phyloP scores from a whole-genome alignment of 2,797 vertebrate genomes.

The Darevskia mixta region DNA sequence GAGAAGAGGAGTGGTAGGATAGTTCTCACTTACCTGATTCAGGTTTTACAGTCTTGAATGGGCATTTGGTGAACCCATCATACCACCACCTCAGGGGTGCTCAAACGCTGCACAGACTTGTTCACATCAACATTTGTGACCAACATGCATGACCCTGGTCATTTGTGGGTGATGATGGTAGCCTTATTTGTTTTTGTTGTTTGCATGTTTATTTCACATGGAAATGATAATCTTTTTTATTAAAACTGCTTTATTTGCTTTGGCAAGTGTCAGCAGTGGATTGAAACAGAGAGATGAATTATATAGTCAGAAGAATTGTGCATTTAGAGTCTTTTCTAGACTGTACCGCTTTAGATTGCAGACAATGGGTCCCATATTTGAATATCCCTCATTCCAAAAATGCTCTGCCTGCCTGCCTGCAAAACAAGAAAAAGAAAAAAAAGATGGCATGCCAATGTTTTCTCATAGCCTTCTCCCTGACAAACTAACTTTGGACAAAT shows the following conservation, averaged over 20 bases:
- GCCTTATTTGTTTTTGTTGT: not conserved
- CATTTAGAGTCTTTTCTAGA: not conserved
- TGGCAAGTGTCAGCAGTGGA: too few relatives aligned
- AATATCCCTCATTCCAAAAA: not conserved
- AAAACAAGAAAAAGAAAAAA: too few relatives aligned
- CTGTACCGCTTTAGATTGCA: not conserved
- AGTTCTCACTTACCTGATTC: not conserved
- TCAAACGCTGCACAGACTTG: not conserved
- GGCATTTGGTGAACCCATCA: not conserved
- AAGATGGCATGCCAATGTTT: not conserved
- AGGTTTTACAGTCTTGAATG: not conserved
- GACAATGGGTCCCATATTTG: not conserved
- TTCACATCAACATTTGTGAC: not conserved
- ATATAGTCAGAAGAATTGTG: not conserved
- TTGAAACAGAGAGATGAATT: not conserved
- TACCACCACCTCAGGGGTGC: not conserved
- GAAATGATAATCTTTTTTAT: too few relatives aligned
- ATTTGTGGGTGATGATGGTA: not conserved
- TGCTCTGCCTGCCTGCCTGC: not conserved
- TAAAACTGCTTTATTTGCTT: too few relatives aligned
- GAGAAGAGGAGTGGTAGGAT: not conserved
- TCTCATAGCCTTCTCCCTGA: not conserved
- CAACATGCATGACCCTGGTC: not conserved
- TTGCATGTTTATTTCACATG: not conserved
- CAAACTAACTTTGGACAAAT: not conserved